These are phyloP conservation scores for Papilio dardanus DNA, from an alignment of 1,140 invertebrate genomes.

Conservation along the genomic window DNA sequence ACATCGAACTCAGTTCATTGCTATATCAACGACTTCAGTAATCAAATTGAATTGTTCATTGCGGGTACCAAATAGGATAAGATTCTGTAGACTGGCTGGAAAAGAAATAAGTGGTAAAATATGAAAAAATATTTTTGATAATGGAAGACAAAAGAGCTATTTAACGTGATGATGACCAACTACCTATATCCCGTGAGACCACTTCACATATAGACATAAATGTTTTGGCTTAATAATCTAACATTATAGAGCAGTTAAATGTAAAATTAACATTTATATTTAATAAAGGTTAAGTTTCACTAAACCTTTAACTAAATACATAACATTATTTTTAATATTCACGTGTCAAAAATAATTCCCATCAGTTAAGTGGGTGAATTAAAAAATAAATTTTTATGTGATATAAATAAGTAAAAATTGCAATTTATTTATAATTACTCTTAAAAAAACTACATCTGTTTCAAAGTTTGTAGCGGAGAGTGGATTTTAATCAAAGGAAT, in stretches of 20 bases:
- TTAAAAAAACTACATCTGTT: not conserved
- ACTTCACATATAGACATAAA: too few species aligned
- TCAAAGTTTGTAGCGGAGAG: not conserved
- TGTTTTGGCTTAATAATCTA: too few species aligned
- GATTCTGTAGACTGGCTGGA: not conserved
- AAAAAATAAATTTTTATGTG: not conserved
- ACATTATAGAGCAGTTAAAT: too few species aligned
- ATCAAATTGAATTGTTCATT: not conserved
- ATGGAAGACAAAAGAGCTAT: too few species aligned
- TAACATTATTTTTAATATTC: too few species aligned
- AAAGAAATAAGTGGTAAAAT: not conserved
- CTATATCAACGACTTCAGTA: not conserved
- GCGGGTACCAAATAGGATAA: not conserved
- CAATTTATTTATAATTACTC: not conserved
- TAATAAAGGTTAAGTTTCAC: too few species aligned
- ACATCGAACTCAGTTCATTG: not conserved
- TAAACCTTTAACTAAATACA: too few species aligned
- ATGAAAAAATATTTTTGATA: too few species aligned
- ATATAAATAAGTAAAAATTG: not conserved
- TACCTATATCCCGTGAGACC: too few species aligned
- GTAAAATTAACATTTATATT: too few species aligned
- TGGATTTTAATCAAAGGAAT: constrained; percentile 27
- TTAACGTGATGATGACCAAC: too few species aligned
- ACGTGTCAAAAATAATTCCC: too few species aligned
- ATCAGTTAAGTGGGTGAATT: not conserved